A percentile compares a stretch with the other conserved stretches of the same genome.
Conservation (phyloP, 37 sponge, comb jelly and placozoan species). For the Agelas oroides region DNA sequence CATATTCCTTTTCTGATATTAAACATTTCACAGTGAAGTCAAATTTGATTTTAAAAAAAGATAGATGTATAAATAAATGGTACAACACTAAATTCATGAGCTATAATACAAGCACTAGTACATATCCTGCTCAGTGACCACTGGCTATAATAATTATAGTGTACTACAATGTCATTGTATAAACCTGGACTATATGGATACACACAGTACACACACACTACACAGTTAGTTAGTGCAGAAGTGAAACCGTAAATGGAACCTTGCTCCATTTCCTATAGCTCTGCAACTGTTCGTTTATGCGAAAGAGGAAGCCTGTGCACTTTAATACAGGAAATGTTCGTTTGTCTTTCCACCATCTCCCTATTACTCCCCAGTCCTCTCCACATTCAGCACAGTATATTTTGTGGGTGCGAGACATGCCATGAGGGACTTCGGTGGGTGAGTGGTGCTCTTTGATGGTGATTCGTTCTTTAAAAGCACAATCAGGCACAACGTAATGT, state of each 20-base stretch:
- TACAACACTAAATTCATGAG: too few species aligned
- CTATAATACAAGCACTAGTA: too few species aligned
- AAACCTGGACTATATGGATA: too few species aligned
- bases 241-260: slow-evolving; percentile 8
- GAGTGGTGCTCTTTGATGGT: slow-evolving; percentile 2
- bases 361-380: slow-evolving; percentile 62
- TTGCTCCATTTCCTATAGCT: slow-evolving; percentile 54
- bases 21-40: too few species aligned
- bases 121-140: too few species aligned
- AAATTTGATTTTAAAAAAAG: too few species aligned
- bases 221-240: too few species aligned
- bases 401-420: slow-evolving; percentile 34
- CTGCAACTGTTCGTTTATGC: neutral
- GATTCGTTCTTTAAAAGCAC: slow-evolving; percentile 8
- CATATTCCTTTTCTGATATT: too few species aligned
- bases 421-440: slow-evolving; percentile 15
- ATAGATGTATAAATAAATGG: too few species aligned
- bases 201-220: too few species aligned
- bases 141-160: too few species aligned
- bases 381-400: slow-evolving; percentile 56
- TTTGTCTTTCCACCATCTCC: slow-evolving; percentile 33
- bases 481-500: slow-evolving; percentile 51
- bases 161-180: too few species aligned
- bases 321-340: slow-evolving; percentile 53
- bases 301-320: slow-evolving; percentile 46